phyloP scores from a whole-genome alignment of 2,797 vertebrate genomes.

The Erpetoichthys calabaricus region DNA sequence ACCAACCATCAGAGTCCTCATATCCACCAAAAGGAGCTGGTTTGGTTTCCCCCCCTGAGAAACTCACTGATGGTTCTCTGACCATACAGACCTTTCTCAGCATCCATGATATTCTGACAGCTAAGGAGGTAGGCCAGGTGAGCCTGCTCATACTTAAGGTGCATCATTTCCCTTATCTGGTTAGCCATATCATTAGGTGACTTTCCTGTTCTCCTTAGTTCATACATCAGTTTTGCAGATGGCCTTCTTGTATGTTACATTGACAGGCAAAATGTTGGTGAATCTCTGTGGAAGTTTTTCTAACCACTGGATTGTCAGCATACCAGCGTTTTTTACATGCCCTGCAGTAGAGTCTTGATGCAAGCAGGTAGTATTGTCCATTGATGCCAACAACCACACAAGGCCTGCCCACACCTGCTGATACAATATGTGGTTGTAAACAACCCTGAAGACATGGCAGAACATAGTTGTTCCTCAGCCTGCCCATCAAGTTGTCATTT shows the following conservation, averaged over 20 bases:
- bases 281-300: conserved; percentile 3
- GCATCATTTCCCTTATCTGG: conserved; percentile 16
- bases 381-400: no score
- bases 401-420: no score
- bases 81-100: conserved; percentile 10
- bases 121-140: conserved; percentile 15
- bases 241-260: conserved; percentile 16
- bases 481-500: no score
- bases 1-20: conserved; percentile 12
- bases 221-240: conserved; percentile 18
- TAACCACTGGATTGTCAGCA: conserved; percentile 10
- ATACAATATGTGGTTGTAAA: no score
- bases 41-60: neutral
- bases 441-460: no score
- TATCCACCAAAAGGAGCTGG: conserved; percentile 9
- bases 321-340: conserved; percentile 8
- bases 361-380: no score
- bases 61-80: conserved; percentile 12
- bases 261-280: conserved; percentile 2
- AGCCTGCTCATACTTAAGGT: conserved; percentile 14
- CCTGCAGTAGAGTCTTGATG: neutral
- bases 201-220: conserved; percentile 12
- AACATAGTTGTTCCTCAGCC: no score
- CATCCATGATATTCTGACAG: conserved; percentile 10
- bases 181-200: conserved; percentile 17